Evolutionary conservation across 2,888 invertebrate species (phyloP).

Genomic region (Rhagonycha lutea): DNA sequence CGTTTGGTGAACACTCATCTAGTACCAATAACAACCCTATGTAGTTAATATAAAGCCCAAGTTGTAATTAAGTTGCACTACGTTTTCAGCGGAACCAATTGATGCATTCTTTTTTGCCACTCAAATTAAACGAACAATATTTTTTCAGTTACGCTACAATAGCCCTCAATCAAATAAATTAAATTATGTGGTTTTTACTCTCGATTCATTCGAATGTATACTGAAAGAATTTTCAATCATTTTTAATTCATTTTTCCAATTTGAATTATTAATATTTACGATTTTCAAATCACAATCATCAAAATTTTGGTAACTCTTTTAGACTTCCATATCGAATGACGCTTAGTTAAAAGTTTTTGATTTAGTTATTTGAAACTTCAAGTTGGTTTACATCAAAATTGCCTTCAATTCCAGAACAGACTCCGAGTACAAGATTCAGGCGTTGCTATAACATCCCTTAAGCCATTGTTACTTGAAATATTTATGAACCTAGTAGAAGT

Average conservation of each 20-base stretch:
- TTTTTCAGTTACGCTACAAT: slow-evolving; percentile 26
- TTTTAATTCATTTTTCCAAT: not conserved
- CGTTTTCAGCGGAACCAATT: slow-evolving; percentile 37
- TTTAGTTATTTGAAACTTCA: slow-evolving; percentile 18
- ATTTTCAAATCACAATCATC: not conserved
- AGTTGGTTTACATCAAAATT: slow-evolving; percentile 19
- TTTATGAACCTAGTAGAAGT: slow-evolving; percentile 21
- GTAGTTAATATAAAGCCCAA: slow-evolving; percentile 35
- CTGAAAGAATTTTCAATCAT: not conserved
- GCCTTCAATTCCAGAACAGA: slow-evolving; percentile 17
- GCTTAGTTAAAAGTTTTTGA: slow-evolving; percentile 6
- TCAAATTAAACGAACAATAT: slow-evolving; percentile 33
- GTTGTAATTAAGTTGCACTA: slow-evolving; percentile 36
- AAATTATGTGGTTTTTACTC: slow-evolving; percentile 32
- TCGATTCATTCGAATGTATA: slow-evolving; percentile 8
- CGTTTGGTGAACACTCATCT: slow-evolving; percentile 35
- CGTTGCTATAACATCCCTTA: slow-evolving; percentile 24
- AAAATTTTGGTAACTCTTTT: not conserved
- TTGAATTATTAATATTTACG: not conserved
- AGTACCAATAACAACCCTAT: slow-evolving; percentile 35
- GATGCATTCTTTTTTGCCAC: slow-evolving; percentile 34
- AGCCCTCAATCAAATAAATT: slow-evolving; percentile 32
- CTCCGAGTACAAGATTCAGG: slow-evolving; percentile 19
- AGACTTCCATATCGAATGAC: not conserved
- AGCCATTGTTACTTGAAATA: slow-evolving; percentile 25